A percentile compares a stretch with the other conserved stretches of the same genome.
phyloP scores from a whole-genome alignment of 2,797 vertebrate species.

The Peromyscus nudipes region DNA sequence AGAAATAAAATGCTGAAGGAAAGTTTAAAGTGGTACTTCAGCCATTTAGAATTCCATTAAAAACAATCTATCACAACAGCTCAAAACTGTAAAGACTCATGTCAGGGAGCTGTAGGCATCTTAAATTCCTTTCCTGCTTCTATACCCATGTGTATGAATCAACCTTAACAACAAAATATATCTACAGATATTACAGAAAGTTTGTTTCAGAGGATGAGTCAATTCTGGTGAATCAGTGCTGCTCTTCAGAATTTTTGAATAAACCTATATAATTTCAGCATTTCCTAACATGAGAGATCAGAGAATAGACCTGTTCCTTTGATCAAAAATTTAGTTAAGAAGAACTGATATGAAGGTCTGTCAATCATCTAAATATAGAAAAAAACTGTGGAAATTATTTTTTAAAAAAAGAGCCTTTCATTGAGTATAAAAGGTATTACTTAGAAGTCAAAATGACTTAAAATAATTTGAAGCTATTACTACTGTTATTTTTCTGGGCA shows the following conservation, averaged over 20 bases:
- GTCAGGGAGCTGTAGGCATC: neutral
- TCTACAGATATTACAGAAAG: neutral
- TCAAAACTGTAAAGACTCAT: neutral
- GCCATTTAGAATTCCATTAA: neutral
- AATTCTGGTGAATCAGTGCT: neutral
- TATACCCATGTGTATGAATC: neutral
- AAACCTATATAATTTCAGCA: neutral
- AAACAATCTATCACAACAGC: neutral
- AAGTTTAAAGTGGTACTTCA: neutral
- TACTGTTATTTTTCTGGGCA: neutral
- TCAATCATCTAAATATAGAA: neutral
- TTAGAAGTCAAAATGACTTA: neutral
- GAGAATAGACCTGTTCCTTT: neutral
- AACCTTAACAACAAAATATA: neutral
- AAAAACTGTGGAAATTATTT: neutral
- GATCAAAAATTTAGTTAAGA: neutral
- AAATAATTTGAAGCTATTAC: neutral
- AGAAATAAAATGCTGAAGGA: conserved; percentile 29
- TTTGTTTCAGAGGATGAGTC: neutral
- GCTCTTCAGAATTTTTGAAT: neutral
- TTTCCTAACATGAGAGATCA: neutral
- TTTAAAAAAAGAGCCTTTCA: neutral
- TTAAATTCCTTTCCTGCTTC: neutral
- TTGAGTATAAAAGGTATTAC: neutral
- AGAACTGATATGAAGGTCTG: neutral